Evolutionary conservation across 35 echinoderm and acorn worm species (phyloP), one percentile per base, ranked within the genome.

Genomic region (Chiridota heheva): DNA sequence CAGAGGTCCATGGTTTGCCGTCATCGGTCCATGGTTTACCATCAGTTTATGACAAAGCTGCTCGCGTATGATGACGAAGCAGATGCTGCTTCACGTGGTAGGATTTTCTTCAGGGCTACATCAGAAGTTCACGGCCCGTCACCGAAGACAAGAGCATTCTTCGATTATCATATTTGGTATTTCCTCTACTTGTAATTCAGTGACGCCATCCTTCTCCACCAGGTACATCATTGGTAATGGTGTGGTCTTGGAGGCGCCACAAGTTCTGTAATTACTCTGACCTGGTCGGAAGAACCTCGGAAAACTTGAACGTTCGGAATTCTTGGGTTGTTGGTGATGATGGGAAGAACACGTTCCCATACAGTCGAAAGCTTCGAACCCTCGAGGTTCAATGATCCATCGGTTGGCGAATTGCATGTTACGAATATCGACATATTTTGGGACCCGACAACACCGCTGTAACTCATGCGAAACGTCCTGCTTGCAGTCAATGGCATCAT

Each of bases 181-280:
- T 30, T 91, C 81, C 39, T 87, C 72, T 2, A 98, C 95, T 71
- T 88, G 63, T 1, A 98, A 66, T 57, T 91, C 84, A 7, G 77
- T 71, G 4, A 83, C 53, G 26, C 89, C 95, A 29, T 80, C 85
- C 15, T 62, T 92, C 40, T 88, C 84, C 20, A 77, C 68, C 73
- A 98, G 49, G 47, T 98, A 92, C 95, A 98, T 98, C 95, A 98
- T 98, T 1, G 89, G 89, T 44, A 98, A 42, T 10, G 95, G 60
- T 0, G 80, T 81, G 4, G 79, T 88, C 37, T 81, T 78, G 0
- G 84, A 63, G 8, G 85, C 60, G 13, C 75, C 89, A 40, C 95
- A 98, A 7, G 89, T 82, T 27, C 72, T 57, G 33, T 69, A 80
- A 15, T 28, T 48, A 15, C 37, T 37, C 2, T 13, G 20, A 0